Conservation (phyloP, 1,140 invertebrate genomes). For the Caenorhabditis brenneri region DNA sequence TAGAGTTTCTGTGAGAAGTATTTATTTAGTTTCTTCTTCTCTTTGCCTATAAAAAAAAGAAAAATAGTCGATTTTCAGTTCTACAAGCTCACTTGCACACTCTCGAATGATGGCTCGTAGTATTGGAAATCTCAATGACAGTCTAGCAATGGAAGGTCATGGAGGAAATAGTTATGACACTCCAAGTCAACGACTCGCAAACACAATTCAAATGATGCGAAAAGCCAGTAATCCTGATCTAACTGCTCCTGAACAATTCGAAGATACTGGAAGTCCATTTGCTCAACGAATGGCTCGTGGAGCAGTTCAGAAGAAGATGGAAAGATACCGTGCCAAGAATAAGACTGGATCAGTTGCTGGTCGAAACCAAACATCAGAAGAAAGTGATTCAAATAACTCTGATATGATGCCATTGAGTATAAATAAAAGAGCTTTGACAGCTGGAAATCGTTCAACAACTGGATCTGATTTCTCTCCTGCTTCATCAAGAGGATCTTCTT, state of each 20-base stretch:
- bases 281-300: constrained; percentile 33
- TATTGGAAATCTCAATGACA: constrained; percentile 42
- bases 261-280: constrained; percentile 28
- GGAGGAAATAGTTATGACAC: background rate
- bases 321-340: constrained; percentile 38
- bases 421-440: constrained; percentile 21
- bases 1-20: background rate
- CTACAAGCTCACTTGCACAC: constrained; percentile 27
- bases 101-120: constrained; percentile 51
- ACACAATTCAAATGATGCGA: constrained; percentile 22
- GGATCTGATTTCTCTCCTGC: constrained; percentile 11
- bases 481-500: constrained; percentile 28
- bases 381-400: constrained; percentile 48
- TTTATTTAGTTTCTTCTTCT: too few relatives aligned
- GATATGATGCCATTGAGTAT: constrained; percentile 35
- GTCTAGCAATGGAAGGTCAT: background rate
- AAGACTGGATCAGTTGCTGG: background rate
- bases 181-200: constrained; percentile 20
- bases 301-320: constrained; percentile 49
- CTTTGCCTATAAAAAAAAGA: background rate
- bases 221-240: constrained; percentile 50
- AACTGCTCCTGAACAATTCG: constrained; percentile 29
- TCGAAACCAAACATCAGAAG: constrained; percentile 45
- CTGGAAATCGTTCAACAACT: constrained; percentile 31
- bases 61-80: constrained; percentile 22